Percentiles rank a stretch among this genome's conserved stretches.
These are phyloP conservation scores for Sibirionetta formosa DNA, from an alignment of 2,797 vertebrate species.

Conservation along the genomic window DNA sequence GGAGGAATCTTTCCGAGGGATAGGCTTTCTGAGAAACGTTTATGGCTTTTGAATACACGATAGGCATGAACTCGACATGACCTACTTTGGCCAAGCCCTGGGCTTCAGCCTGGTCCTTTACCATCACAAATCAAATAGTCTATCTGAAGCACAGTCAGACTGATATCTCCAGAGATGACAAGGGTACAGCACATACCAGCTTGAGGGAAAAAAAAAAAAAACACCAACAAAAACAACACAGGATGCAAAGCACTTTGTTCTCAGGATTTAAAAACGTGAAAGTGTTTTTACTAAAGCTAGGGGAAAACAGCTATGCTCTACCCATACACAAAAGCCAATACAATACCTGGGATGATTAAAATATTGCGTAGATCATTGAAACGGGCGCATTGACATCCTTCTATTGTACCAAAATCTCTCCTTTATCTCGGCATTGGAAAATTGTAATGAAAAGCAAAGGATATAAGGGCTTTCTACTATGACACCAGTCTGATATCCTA, in stretches of 20 bases:
- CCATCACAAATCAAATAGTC: slow-evolving; percentile 29
- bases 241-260: neutral
- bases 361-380: neutral
- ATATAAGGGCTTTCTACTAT: neutral
- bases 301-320: neutral
- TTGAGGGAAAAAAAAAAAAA: neutral
- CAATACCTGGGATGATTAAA: neutral
- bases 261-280: neutral
- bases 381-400: neutral
- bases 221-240: neutral
- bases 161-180: neutral
- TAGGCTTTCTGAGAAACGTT: slow-evolving; percentile 45
- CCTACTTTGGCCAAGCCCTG: slow-evolving; percentile 33
- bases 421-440: neutral
- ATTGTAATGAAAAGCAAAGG: neutral
- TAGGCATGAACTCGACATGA: slow-evolving; percentile 29
- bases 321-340: neutral
- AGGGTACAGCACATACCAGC: neutral
- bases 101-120: slow-evolving; percentile 29
- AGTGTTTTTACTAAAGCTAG: neutral
- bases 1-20: slow-evolving; percentile 36
- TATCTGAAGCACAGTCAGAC: neutral
- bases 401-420: neutral
- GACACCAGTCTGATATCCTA: neutral
- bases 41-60: slow-evolving; percentile 29